Percentiles rank a stretch among this genome's conserved stretches.
phyloP scores from a whole-genome alignment of 2,888 invertebrate genomes.

The Orthosia gothica region DNA sequence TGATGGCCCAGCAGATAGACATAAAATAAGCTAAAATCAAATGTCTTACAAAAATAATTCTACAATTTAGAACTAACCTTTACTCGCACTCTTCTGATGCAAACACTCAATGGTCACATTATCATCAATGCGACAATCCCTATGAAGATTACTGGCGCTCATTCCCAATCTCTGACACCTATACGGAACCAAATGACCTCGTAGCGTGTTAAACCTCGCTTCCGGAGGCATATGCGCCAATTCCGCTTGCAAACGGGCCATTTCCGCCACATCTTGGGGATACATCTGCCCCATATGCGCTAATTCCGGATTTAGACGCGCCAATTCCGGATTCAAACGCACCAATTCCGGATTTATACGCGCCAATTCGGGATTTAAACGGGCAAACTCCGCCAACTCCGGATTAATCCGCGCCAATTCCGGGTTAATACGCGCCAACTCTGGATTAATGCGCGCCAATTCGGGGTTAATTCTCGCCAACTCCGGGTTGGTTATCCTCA shows the following conservation, averaged over 20 bases:
- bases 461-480: constrained; percentile 71
- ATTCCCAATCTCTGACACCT: constrained; percentile 84
- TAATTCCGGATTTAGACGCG: constrained; percentile 73
- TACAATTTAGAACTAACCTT: constrained; percentile 75
- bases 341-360: constrained; percentile 69
- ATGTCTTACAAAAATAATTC: too few species aligned
- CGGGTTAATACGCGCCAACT: constrained; percentile 71
- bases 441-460: constrained; percentile 68
- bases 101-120: constrained; percentile 81
- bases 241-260: constrained; percentile 69
- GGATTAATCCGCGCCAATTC: constrained; percentile 74
- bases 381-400: constrained; percentile 67
- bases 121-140: constrained; percentile 83
- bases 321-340: constrained; percentile 72
- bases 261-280: constrained; percentile 69
- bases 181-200: constrained; percentile 88
- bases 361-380: constrained; percentile 68
- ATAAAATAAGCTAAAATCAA: too few species aligned
- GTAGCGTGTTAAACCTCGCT: constrained; percentile 83
- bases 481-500: constrained; percentile 44
- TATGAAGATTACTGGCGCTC: constrained; percentile 84
- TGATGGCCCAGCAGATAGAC: too few species aligned
- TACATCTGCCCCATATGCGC: constrained; percentile 77
- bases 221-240: constrained; percentile 62
- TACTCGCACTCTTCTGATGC: constrained; percentile 85